A percentile compares a stretch with the other conserved stretches of the same genome.
These are phyloP conservation scores for Ascaphus truei DNA, from an alignment of 2,113 vertebrate genomes.

Conservation along the genomic window DNA sequence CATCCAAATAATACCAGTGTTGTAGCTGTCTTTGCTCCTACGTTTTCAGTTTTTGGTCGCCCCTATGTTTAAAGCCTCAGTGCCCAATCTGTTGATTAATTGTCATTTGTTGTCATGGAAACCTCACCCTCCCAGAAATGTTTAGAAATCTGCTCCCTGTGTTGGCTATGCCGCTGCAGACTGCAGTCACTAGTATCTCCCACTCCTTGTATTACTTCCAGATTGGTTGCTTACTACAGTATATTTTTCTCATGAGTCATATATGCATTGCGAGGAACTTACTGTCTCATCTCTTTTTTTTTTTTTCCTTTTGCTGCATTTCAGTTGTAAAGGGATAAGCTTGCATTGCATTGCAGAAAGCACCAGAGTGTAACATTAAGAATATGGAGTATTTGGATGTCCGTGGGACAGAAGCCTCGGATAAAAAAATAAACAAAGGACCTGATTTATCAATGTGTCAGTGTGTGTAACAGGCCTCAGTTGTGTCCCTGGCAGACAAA, in stretches of 20 bases:
- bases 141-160: slow-evolving; percentile 19
- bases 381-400: background rate
- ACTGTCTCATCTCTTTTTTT: background rate
- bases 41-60: background rate
- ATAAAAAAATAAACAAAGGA: no score
- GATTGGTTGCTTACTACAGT: slow-evolving; percentile 13
- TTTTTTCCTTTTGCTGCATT: no score
- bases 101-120: slow-evolving; percentile 26
- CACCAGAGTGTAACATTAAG: background rate
- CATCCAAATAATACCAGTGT: no score
- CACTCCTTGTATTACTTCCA: slow-evolving; percentile 25
- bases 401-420: background rate
- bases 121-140: slow-evolving; percentile 15
- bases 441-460: no score
- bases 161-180: slow-evolving; percentile 20
- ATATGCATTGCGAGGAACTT: background rate
- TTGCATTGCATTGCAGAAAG: background rate
- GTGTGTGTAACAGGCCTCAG: no score
- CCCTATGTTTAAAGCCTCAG: background rate
- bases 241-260: slow-evolving; percentile 22
- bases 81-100: slow-evolving; percentile 22
- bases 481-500: background rate
- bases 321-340: background rate
- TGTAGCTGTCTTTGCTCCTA: background rate
- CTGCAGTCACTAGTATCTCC: background rate